Percentiles rank a stretch among this genome's conserved stretches.
These are phyloP conservation scores for Bombus soroeensis DNA, from an alignment of 1,140 invertebrate species.

Conservation along the genomic window DNA sequence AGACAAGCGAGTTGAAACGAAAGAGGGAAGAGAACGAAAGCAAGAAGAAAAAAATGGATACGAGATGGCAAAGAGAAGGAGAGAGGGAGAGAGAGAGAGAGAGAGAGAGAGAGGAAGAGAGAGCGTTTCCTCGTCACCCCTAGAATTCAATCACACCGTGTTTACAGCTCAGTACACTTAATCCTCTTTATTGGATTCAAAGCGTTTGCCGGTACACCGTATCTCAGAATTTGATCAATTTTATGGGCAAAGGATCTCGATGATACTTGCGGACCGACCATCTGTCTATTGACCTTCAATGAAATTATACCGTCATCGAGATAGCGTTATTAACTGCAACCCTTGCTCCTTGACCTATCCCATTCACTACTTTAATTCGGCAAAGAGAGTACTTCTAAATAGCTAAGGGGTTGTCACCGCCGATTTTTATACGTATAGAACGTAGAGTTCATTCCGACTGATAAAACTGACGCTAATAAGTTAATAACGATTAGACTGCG, in stretches of 20 bases:
- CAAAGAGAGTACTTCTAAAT: neutral
- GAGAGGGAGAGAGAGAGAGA: neutral
- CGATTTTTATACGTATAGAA: neutral
- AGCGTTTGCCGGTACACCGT: slow-evolving; percentile 66
- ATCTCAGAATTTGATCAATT: slow-evolving; percentile 73
- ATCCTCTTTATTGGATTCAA: slow-evolving; percentile 77
- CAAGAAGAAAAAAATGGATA: neutral
- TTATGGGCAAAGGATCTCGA: slow-evolving; percentile 69
- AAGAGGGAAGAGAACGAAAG: slow-evolving; percentile 14
- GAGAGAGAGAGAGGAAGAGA: neutral
- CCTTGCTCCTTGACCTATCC: neutral
- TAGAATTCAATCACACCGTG: slow-evolving; percentile 78
- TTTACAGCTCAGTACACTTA: slow-evolving; percentile 78
- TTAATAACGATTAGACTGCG: too few relatives aligned
- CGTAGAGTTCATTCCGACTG: too few relatives aligned
- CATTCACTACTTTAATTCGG: neutral
- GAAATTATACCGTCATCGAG: slow-evolving; percentile 58
- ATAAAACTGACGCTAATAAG: neutral
- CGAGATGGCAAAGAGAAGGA: neutral
- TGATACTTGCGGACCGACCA: slow-evolving; percentile 65
- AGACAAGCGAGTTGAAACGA: slow-evolving; percentile 19
- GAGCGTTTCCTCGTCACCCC: slow-evolving; percentile 59
- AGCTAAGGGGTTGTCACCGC: neutral
- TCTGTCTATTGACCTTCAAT: slow-evolving; percentile 56
- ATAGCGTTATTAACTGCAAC: slow-evolving; percentile 19